phyloP scores from a whole-genome alignment of 1,140 invertebrate species.

The Penaeus japonicus region DNA sequence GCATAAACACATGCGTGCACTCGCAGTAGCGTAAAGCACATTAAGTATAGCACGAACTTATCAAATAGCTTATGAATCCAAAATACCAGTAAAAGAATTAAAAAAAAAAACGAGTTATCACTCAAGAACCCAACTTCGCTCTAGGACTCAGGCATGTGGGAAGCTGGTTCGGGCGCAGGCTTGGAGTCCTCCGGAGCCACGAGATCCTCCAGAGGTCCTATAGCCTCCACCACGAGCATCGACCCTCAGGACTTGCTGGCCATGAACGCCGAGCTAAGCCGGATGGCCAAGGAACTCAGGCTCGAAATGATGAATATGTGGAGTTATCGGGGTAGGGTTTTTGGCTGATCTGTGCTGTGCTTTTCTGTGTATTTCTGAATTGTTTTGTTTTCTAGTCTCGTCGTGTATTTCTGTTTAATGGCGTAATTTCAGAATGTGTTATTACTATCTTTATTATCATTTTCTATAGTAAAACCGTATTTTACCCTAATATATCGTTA shows the following conservation, averaged over 20 bases:
- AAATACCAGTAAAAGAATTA: neutral
- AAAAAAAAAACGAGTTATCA: too few species aligned
- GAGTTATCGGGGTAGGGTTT: slow-evolving; percentile 35
- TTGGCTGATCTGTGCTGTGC: neutral
- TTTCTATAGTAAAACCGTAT: too few species aligned
- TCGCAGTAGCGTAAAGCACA: too few species aligned
- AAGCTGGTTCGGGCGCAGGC: neutral
- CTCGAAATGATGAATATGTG: slow-evolving; percentile 49
- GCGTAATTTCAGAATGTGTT: too few species aligned
- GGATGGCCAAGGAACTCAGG: slow-evolving; percentile 48
- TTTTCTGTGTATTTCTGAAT: too few species aligned
- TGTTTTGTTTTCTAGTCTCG: too few species aligned
- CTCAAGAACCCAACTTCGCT: neutral
- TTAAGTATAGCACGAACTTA: too few species aligned
- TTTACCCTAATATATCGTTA: too few species aligned
- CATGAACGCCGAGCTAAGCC: slow-evolving; percentile 50
- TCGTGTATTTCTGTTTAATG: too few species aligned
- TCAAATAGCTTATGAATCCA: too few species aligned
- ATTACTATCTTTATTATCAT: too few species aligned
- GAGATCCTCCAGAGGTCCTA: neutral
- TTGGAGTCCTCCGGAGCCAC: neutral
- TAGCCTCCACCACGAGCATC: slow-evolving; percentile 21
- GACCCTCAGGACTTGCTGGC: slow-evolving; percentile 45
- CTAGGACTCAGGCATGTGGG: slow-evolving; percentile 6
- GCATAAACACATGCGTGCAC: too few species aligned